Conservation (phyloP, 2,797 vertebrate species). For the Argyrosomus regius region DNA sequence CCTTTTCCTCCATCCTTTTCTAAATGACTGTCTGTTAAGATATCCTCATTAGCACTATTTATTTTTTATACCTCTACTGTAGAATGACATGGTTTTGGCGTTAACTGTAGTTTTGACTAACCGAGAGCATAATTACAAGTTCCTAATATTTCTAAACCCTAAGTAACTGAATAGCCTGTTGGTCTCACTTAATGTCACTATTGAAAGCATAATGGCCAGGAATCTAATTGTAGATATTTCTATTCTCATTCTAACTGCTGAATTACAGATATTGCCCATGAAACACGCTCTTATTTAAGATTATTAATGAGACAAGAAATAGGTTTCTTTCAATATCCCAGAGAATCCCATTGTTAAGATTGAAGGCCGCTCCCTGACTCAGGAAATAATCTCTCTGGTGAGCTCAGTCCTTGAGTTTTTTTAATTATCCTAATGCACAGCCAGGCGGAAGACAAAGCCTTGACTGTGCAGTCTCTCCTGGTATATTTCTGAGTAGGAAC, state of each 20-base stretch:
- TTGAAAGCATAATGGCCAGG: not conserved
- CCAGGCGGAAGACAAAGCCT: slow-evolving; percentile 56
- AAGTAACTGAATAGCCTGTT: not conserved
- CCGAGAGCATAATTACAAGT: not conserved
- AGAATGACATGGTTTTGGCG: not conserved
- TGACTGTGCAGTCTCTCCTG: slow-evolving; percentile 52
- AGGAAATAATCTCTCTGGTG: slow-evolving; percentile 56
- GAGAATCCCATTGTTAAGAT: slow-evolving; percentile 43
- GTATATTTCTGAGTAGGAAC: slow-evolving; percentile 36
- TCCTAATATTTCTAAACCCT: not conserved
- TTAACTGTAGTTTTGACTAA: slow-evolving; percentile 4
- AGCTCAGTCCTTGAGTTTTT: slow-evolving; percentile 47
- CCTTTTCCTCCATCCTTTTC: not conserved
- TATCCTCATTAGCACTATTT: not conserved
- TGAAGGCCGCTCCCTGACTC: slow-evolving; percentile 55
- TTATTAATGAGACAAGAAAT: slow-evolving; percentile 57
- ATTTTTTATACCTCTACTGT: not conserved
- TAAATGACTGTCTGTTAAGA: not conserved
- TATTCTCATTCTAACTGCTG: not conserved
- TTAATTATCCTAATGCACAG: slow-evolving; percentile 72
- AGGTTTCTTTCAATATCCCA: slow-evolving; percentile 33
- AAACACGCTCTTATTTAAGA: slow-evolving; percentile 4
- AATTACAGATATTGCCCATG: not conserved
- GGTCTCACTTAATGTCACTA: not conserved
- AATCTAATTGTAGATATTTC: slow-evolving; percentile 16